Evolutionary conservation across 1,140 invertebrate species (phyloP), one percentile per base, ranked within the genome.

Genomic region (Bursaphelenchus mucronatus): DNA sequence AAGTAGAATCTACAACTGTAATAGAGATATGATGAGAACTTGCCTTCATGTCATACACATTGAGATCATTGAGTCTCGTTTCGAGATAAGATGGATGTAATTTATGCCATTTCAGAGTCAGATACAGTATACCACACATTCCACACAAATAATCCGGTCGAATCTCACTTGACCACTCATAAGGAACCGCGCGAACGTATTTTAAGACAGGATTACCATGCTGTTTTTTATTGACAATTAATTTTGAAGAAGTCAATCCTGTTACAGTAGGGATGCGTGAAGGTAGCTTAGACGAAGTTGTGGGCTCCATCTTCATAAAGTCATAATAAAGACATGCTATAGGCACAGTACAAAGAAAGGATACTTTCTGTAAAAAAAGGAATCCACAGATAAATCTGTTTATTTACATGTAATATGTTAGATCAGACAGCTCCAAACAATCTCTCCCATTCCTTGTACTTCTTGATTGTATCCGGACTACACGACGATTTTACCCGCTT

Each of bases 141-240:
- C 44, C 15, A 21, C 69, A 69, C 47, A 80, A 71, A 64, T 75
- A 81, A 55, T 80, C 78, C 11, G 71, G 30, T 50, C 64, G 68
- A 45, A 78, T 70, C 15, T 79, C 77, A 3, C 69, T 21, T 0
- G 56, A 74, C 76, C 78, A 81, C 55, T 80, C 78, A 59, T 78
- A 79, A 7, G 76, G 71, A n/a, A 79, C 79, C 43, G 77, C 77
- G 40, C 78, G 67, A 10, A 79, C 66, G 63, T 81, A 79, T 55
- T 74, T 77, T 15, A 79, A 46, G 11, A 81, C 39, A 44, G 77
- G 77, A 65, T 79, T 79, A 39, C 79, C 79, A 49, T 79, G 71
- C 62, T 79, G 77, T 49, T 79, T 52, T 47, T 58, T 58, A 67
- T 79, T 79, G 11, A 79, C 58, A 40, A 72, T 54, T 41, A 79